Evolutionary conservation across 2,888 invertebrate genomes (phyloP), one percentile per base, ranked within the genome.

Genomic region (Prionchulus punctatus): DNA sequence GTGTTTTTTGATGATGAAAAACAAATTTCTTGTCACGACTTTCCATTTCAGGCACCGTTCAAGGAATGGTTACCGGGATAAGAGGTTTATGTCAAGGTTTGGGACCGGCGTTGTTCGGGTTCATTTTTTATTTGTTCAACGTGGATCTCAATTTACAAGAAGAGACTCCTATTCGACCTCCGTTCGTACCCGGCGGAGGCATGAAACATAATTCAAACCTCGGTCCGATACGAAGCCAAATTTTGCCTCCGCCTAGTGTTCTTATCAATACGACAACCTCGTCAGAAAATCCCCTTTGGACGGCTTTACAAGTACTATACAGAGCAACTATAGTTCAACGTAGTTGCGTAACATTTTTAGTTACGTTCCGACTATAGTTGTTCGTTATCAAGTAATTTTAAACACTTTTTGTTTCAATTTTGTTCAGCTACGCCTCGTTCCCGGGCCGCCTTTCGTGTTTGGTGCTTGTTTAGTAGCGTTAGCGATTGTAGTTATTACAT

Each of bases 31-130:
- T 12, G 25, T 25, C 15, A 42, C n/a, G 48, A 58, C 18, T 23
- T 3, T 23, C 54, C 42, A 30, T 60, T 61, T 15, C 62, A 79
- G 80, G 86, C 57, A 81, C 88, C 36, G 87, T 87, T 58, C 91
- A 92, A 76, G 96, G 98, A 60, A 90, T 99, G 82, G 89, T 99
- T 53, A 98, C 98, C 0, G 98, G 98, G 18, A 94, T 98, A 79
- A 79, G 96, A 61, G 96, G 98, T 1, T 80, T 98, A 53, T 98
- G 98, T 71, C 92, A 94, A 71, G 96, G 96, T 21, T 79, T 98
- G 53, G 98, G 98, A 0, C 98, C 98, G 0, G 98, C 98, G 47
- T 85, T 98, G 80, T 98, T 90, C 72, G 98, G 98, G 23, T 83
- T 96, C 63, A 88, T 98, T 67, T 98, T 98, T 77, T 98, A 92